These are phyloP conservation scores for Polypterus senegalus DNA, from an alignment of 2,113 vertebrate species.

Conservation along the genomic window DNA sequence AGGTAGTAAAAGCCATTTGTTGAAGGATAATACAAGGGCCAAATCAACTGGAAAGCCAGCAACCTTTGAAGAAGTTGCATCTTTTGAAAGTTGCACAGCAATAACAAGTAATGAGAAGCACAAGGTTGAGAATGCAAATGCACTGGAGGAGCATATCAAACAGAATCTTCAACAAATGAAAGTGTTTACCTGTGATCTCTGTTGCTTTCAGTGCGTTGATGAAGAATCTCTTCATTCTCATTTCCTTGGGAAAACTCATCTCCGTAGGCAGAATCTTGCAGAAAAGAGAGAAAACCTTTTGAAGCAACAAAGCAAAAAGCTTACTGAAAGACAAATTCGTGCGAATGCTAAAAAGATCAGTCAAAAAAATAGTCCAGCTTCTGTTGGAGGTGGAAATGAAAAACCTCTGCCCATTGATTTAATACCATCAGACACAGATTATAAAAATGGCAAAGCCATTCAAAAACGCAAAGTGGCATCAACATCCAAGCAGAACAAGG, in stretches of 20 bases:
- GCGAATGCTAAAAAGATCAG: too few species aligned
- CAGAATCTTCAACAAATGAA: constrained; percentile 21
- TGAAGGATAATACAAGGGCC: neutral
- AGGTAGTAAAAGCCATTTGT: neutral
- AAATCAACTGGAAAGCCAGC: too few species aligned
- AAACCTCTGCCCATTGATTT: too few species aligned
- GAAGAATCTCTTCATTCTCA: constrained; percentile 43
- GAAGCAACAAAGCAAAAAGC: too few species aligned
- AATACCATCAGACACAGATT: too few species aligned
- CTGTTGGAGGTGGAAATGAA: too few species aligned
- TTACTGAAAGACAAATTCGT: too few species aligned
- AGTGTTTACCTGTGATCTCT: constrained; percentile 45
- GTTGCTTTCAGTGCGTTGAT: constrained; percentile 46
- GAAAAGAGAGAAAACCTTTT: constrained; percentile 27
- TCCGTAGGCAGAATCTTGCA: constrained; percentile 49
- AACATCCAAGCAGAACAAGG: too few species aligned
- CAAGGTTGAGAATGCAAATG: constrained; percentile 20
- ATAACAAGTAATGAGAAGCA: constrained; percentile 17
- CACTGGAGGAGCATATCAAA: neutral
- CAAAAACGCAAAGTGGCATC: too few species aligned
- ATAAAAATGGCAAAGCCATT: too few species aligned
- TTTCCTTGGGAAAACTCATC: constrained; percentile 46
- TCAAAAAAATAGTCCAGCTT: too few species aligned
- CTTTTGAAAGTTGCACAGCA: constrained; percentile 7
- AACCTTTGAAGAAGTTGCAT: neutral